These are phyloP conservation scores for Helleia helle DNA, from an alignment of 2,888 invertebrate genomes.

Conservation along the genomic window DNA sequence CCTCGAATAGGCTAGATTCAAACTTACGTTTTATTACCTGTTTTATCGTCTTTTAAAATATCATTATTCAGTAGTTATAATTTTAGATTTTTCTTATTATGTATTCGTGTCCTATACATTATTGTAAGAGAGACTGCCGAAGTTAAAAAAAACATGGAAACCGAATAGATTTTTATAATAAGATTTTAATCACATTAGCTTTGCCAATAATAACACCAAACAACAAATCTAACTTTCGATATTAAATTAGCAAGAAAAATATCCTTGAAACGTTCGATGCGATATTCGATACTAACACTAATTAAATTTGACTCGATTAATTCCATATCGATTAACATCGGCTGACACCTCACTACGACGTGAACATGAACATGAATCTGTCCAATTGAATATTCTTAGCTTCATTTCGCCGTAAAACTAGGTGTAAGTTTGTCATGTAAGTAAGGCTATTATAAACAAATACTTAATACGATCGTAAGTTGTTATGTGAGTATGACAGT, in stretches of 20 bases:
- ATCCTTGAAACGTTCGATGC: conserved; percentile 10
- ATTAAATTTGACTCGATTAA: conserved; percentile 17
- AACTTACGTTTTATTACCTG: too few species aligned
- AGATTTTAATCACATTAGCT: too few species aligned
- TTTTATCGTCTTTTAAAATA: too few species aligned
- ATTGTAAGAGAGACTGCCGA: too few species aligned
- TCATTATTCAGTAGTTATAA: too few species aligned
- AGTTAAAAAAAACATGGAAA: too few species aligned
- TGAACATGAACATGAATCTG: conserved; percentile 21
- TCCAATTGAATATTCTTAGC: conserved; percentile 30
- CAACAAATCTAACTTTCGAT: neutral
- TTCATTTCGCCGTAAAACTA: conserved; percentile 5
- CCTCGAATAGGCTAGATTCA: too few species aligned
- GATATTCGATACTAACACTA: conserved; percentile 15
- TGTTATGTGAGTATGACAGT: conserved; percentile 13
- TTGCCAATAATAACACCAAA: too few species aligned
- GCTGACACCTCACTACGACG: conserved; percentile 14
- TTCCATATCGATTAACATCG: conserved; percentile 18
- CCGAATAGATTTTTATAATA: too few species aligned
- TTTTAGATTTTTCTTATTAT: too few species aligned
- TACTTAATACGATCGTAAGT: neutral
- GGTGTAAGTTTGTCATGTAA: neutral
- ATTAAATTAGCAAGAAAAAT: neutral
- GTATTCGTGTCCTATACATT: too few species aligned
- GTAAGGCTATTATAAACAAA: neutral